phyloP scores from a whole-genome alignment of 1,140 invertebrate species.

The Solenopsis fugax region DNA sequence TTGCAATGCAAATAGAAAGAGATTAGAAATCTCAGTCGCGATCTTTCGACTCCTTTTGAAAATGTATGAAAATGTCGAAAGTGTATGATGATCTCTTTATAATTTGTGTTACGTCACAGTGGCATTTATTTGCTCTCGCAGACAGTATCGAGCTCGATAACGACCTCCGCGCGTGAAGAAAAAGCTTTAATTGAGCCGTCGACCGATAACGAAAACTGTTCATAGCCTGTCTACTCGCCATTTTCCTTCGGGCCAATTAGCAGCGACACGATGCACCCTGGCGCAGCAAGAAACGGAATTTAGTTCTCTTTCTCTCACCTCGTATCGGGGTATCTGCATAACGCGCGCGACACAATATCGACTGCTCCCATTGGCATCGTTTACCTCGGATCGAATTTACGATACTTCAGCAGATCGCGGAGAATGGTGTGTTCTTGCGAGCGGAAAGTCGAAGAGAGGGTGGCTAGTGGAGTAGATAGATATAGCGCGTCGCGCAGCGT shows the following conservation, averaged over 20 bases:
- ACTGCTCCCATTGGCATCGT: constrained; percentile 63
- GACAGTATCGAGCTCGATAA: constrained; percentile 31
- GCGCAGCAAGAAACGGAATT: constrained; percentile 63
- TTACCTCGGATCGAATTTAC: constrained; percentile 68
- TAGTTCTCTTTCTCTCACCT: not conserved
- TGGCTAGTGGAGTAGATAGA: constrained; percentile 64
- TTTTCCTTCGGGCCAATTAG: constrained; percentile 62
- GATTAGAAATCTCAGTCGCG: not conserved
- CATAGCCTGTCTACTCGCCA: constrained; percentile 41
- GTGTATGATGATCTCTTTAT: not conserved
- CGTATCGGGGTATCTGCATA: constrained; percentile 46
- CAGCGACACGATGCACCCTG: constrained; percentile 29
- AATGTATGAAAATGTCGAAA: not conserved
- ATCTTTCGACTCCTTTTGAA: not conserved
- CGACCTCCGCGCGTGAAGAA: constrained; percentile 29
- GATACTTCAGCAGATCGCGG: constrained; percentile 67
- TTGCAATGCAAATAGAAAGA: not conserved
- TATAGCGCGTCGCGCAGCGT: constrained; percentile 34
- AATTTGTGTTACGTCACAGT: not conserved
- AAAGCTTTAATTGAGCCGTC: constrained; percentile 53
- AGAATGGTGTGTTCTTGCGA: constrained; percentile 63
- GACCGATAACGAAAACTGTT: constrained; percentile 41
- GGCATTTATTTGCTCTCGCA: constrained; percentile 26
- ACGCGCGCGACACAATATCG: constrained; percentile 61
- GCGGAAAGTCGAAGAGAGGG: constrained; percentile 59